phyloP scores from a whole-genome alignment of 2,113 vertebrate species.

The Uropsilus gracilis region DNA sequence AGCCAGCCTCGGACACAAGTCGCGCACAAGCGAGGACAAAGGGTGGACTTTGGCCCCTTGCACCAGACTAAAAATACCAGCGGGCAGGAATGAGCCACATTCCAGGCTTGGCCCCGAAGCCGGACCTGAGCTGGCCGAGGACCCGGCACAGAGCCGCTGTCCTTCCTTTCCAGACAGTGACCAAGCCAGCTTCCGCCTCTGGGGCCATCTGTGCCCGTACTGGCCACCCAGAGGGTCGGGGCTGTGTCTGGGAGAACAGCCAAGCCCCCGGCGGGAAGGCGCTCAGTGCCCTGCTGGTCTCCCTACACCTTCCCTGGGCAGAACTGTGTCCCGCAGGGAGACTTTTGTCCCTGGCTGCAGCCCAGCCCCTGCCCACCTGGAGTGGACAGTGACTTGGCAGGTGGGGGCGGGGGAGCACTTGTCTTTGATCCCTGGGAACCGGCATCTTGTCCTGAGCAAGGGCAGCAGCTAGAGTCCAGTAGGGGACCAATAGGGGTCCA shows the following conservation, averaged over 20 bases:
- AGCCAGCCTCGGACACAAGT: background rate
- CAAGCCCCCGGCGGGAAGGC: background rate
- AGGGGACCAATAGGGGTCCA: no score
- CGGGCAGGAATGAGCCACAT: background rate
- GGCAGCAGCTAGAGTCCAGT: no score
- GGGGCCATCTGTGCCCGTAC: no score
- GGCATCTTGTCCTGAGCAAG: no score
- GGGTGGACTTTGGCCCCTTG: background rate
- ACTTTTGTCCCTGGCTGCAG: background rate
- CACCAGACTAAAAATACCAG: background rate
- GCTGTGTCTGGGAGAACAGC: background rate
- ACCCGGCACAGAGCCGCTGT: accelerated
- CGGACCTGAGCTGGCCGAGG: background rate
- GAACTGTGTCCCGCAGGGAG: background rate
- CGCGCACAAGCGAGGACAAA: background rate
- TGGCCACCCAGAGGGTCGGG: background rate
- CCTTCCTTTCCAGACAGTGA: background rate
- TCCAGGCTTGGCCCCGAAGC: background rate
- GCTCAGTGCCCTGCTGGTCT: background rate
- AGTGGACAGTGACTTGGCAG: background rate
- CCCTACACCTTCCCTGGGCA: background rate
- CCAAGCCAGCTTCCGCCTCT: no score
- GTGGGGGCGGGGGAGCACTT: background rate
- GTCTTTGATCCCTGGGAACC: no score
- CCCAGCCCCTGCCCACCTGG: background rate